Evolutionary conservation across 23 tunicate genomes (phyloP).

Genomic region (Trididemnum miniatum): DNA sequence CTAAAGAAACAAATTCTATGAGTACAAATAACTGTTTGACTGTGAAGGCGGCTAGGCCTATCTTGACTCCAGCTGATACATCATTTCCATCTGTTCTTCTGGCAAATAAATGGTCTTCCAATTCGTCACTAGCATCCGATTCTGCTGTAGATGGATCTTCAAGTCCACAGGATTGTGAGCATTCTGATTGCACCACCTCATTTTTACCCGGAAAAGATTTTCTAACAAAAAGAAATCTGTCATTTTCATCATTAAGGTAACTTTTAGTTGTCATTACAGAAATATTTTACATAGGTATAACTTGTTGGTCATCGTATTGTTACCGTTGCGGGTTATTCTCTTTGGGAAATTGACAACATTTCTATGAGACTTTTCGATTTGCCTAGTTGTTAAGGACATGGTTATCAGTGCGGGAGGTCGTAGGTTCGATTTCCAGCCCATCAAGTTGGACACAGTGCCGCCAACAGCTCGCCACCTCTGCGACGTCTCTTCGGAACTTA

Average conservation of each 20-base stretch:
- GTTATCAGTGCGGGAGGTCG: too few species aligned
- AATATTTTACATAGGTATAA: neutral
- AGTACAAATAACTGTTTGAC: neutral
- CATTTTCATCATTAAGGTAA: neutral
- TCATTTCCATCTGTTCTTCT: neutral
- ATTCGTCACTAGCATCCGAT: slow-evolving; percentile 20
- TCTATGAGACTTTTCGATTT: too few species aligned
- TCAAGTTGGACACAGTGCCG: too few species aligned
- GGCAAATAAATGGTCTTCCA: slow-evolving; percentile 22
- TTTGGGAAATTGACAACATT: too few species aligned
- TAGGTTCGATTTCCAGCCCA: too few species aligned
- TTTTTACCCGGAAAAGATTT: neutral
- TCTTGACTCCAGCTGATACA: neutral
- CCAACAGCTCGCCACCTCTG: too few species aligned
- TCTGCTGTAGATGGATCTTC: neutral
- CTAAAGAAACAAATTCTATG: slow-evolving; percentile 10
- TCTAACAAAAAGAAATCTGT: neutral
- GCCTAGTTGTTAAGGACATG: too few species aligned
- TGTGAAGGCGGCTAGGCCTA: too few species aligned
- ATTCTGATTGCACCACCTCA: neutral
- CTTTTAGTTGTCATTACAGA: neutral
- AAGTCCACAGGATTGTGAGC: neutral
- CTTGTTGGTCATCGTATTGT: too few species aligned
- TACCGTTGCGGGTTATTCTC: too few species aligned
- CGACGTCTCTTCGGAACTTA: too few species aligned